Conservation (phyloP, 2,113 vertebrate genomes). For the Tylochromis polylepis region DNA sequence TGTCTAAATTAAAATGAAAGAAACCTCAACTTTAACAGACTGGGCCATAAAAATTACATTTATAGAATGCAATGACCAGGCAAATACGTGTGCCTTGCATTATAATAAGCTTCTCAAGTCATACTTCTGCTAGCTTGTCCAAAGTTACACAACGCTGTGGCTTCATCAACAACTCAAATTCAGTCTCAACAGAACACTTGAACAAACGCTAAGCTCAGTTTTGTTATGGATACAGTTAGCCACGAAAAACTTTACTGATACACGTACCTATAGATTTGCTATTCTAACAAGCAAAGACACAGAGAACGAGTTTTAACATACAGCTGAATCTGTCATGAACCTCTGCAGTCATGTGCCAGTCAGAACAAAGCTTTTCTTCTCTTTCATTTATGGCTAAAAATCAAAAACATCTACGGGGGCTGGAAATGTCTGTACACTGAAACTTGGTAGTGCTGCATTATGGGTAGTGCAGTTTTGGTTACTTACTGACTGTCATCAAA, state of each 20-base stretch:
- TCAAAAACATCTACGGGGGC: background rate
- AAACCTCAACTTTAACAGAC: background rate
- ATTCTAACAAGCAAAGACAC: background rate
- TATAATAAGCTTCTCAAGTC: background rate
- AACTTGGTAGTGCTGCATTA: background rate
- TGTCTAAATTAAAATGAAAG: background rate
- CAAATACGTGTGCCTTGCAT: background rate
- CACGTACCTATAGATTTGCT: background rate
- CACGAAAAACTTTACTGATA: background rate
- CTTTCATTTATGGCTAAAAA: background rate
- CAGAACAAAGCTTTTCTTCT: background rate
- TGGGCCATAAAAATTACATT: background rate
- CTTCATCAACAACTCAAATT: background rate
- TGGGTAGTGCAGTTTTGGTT: background rate
- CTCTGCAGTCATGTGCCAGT: background rate
- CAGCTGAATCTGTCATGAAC: background rate
- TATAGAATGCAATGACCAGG: background rate
- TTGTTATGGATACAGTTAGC: background rate
- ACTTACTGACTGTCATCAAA: background rate
- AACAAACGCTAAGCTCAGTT: background rate
- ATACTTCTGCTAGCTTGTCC: background rate
- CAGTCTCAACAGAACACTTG: background rate
- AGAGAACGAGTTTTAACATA: background rate
- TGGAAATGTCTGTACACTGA: background rate
- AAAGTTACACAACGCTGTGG: accelerated